Evolutionary conservation across 2,888 invertebrate species (phyloP).

Genomic region (Eupithecia tripunctaria): DNA sequence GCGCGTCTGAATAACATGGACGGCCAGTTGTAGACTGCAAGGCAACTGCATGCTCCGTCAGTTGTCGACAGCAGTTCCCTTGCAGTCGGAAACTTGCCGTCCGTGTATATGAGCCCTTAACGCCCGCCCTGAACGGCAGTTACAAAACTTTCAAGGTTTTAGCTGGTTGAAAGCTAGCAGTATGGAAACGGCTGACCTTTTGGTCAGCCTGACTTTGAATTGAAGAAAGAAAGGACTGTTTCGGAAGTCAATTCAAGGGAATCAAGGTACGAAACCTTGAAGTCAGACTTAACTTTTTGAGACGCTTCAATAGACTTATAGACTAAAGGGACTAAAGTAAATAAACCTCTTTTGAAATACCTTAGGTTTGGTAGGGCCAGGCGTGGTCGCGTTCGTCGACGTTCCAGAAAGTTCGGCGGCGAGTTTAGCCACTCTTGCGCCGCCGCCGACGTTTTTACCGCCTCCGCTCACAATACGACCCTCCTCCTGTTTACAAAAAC

Average conservation of each 20-base stretch:
- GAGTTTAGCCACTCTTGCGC: slow-evolving; percentile 69
- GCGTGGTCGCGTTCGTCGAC: slow-evolving; percentile 83
- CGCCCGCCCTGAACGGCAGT: too few relatives aligned
- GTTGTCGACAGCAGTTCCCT: too few relatives aligned
- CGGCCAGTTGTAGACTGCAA: too few relatives aligned
- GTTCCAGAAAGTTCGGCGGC: slow-evolving; percentile 91
- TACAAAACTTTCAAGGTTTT: too few relatives aligned
- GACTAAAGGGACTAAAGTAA: background rate
- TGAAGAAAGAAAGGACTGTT: background rate
- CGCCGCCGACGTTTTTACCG: slow-evolving; percentile 62
- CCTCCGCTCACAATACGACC: slow-evolving; percentile 71
- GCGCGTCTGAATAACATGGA: too few relatives aligned
- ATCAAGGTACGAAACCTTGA: too few relatives aligned
- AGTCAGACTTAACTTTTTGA: background rate
- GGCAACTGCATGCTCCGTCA: too few relatives aligned
- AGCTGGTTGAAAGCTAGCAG: too few relatives aligned
- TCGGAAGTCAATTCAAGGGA: background rate
- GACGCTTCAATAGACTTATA: background rate
- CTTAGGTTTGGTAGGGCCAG: slow-evolving; percentile 88
- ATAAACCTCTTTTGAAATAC: slow-evolving; percentile 2
- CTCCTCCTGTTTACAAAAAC: slow-evolving; percentile 63
- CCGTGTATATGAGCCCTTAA: too few relatives aligned
- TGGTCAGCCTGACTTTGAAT: background rate
- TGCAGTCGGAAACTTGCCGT: too few relatives aligned
- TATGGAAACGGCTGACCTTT: too few relatives aligned